A percentile compares a stretch with the other conserved stretches of the same genome.
Conservation (phyloP, 2,113 vertebrate species). For the Poeciliopsis turrubarensis region DNA sequence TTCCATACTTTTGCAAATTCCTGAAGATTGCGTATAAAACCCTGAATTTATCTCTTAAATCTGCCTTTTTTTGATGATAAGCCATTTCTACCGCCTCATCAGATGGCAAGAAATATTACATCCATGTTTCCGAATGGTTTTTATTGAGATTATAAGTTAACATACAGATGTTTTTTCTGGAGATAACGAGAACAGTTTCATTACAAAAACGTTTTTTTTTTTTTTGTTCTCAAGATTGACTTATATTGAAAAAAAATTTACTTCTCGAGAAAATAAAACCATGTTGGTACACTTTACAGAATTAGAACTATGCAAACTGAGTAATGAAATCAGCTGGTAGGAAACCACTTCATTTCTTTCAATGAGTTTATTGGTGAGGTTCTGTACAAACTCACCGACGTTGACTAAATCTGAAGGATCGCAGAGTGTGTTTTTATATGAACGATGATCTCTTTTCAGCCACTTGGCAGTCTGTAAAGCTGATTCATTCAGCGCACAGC, state of each 20-base stretch:
- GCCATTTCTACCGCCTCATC: neutral
- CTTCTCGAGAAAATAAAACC: no score
- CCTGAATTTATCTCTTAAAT: neutral
- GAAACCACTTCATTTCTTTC: neutral
- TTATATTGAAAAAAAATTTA: no score
- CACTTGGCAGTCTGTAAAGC: constrained; percentile 26
- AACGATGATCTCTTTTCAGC: constrained; percentile 32
- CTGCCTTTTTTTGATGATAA: neutral
- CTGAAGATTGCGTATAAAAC: no score
- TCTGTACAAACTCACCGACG: neutral
- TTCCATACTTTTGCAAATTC: no score
- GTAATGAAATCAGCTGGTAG: neutral
- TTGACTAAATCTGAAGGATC: constrained; percentile 1
- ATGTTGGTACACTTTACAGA: neutral
- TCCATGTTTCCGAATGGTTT: no score
- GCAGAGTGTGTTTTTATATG: constrained; percentile 12
- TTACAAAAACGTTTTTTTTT: no score
- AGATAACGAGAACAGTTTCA: no score
- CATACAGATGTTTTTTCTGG: no score
- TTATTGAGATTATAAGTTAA: no score
- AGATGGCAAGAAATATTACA: no score
- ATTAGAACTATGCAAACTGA: neutral
- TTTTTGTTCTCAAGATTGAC: no score
- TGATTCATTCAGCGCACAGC: constrained; percentile 50
- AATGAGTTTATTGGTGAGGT: neutral